Conservation (phyloP, 2,797 vertebrate species). For the Lithobates pipiens region DNA sequence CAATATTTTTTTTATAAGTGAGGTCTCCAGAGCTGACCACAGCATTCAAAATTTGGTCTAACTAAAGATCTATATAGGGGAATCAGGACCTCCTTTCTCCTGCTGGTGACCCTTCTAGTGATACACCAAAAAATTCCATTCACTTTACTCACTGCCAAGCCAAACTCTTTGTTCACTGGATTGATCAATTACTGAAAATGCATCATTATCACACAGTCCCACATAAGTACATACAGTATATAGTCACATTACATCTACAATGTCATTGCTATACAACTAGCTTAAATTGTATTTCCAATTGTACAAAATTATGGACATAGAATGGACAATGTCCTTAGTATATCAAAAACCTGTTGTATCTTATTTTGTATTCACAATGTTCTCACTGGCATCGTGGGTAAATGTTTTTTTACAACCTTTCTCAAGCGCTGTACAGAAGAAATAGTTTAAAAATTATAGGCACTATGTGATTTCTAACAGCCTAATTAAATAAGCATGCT, state of each 20-base stretch:
- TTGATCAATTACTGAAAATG: not conserved
- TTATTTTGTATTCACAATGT: not conserved
- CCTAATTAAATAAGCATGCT: not conserved
- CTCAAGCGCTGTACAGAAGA: not conserved
- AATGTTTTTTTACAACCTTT: not conserved
- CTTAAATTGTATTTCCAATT: not conserved
- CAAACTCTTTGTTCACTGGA: no score
- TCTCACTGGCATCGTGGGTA: no score
- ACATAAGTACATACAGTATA: not conserved
- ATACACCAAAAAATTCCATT: no score
- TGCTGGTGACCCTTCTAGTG: no score
- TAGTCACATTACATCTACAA: constrained; percentile 2
- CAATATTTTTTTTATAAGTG: no score
- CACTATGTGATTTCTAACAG: not conserved
- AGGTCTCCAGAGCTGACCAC: no score
- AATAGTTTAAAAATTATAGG: not conserved
- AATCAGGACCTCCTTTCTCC: no score
- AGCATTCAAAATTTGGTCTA: no score
- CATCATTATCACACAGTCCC: not conserved
- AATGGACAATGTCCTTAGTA: not conserved
- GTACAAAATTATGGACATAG: not conserved
- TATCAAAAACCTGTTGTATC: not conserved
- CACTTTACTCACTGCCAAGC: no score
- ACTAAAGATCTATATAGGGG: no score
- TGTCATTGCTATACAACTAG: not conserved